Conservation (phyloP, 1,140 invertebrate genomes). For the Scaptodrosophila lebanonensis region DNA sequence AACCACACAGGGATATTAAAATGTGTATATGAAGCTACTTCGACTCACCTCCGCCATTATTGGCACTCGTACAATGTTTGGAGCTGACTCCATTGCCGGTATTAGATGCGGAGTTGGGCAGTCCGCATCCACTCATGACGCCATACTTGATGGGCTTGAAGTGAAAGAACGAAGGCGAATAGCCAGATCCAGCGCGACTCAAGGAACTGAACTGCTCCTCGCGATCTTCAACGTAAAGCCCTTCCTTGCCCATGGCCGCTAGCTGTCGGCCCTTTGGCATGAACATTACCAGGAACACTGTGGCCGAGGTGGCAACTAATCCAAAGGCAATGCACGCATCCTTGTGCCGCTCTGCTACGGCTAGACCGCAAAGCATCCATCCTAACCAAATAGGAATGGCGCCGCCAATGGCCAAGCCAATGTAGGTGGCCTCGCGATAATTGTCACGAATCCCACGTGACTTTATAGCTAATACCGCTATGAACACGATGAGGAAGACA, state of each 20-base stretch:
- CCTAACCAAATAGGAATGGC: constrained; percentile 92
- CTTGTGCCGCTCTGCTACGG: constrained; percentile 85
- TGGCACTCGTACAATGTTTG: constrained; percentile 78
- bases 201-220: constrained; percentile 87
- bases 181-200: constrained; percentile 86
- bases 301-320: constrained; percentile 86
- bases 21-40: neutral
- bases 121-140: constrained; percentile 79
- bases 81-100: constrained; percentile 68
- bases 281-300: constrained; percentile 95
- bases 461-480: constrained; percentile 89
- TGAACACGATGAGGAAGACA: constrained; percentile 89
- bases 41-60: constrained; percentile 81
- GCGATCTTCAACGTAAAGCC: constrained; percentile 86
- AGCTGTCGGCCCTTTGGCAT: constrained; percentile 94
- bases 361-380: constrained; percentile 86
- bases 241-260: constrained; percentile 90
- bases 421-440: constrained; percentile 92
- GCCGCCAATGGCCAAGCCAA: constrained; percentile 89
- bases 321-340: constrained; percentile 94
- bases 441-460: constrained; percentile 94
- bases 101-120: constrained; percentile 72
- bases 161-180: constrained; percentile 93
- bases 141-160: constrained; percentile 89
- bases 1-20: neutral